These are phyloP conservation scores for Labia minor DNA, from an alignment of 2,888 invertebrate genomes.

Conservation along the genomic window DNA sequence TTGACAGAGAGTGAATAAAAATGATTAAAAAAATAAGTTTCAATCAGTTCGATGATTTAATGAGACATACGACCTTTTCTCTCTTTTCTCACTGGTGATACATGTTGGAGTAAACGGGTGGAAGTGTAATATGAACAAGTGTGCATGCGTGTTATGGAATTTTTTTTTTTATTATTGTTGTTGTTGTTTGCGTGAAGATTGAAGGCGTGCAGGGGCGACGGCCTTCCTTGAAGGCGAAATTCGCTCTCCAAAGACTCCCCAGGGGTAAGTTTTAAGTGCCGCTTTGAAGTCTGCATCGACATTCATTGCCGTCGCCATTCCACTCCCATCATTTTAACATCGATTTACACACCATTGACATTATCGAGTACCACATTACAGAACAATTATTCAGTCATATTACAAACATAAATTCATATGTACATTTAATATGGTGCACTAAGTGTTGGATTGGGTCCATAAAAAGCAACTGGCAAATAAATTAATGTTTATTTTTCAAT, in stretches of 20 bases:
- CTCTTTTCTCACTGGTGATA: not conserved
- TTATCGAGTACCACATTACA: not conserved
- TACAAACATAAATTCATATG: not conserved
- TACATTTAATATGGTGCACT: too few species aligned
- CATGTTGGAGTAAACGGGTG: not conserved
- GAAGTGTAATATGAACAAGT: not conserved
- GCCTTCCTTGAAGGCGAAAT: not conserved
- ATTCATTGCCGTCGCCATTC: not conserved
- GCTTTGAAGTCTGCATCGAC: not conserved
- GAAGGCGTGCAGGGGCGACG: not conserved
- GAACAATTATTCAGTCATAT: not conserved
- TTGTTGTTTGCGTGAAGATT: not conserved
- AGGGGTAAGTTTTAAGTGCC: not conserved
- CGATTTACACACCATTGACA: not conserved
- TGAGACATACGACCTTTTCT: slow-evolving; percentile 5
- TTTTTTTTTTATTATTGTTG: not conserved
- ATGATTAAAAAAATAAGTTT: too few species aligned
- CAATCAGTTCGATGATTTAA: not conserved
- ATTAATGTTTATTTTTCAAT: too few species aligned
- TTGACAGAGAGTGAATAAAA: too few species aligned
- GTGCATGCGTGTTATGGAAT: not conserved
- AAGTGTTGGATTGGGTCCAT: too few species aligned
- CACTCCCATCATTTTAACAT: not conserved
- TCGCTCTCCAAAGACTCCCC: not conserved
- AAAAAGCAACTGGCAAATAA: too few species aligned